phyloP scores from a whole-genome alignment of 2,113 vertebrate species.

The Pachycephala philippinensis region DNA sequence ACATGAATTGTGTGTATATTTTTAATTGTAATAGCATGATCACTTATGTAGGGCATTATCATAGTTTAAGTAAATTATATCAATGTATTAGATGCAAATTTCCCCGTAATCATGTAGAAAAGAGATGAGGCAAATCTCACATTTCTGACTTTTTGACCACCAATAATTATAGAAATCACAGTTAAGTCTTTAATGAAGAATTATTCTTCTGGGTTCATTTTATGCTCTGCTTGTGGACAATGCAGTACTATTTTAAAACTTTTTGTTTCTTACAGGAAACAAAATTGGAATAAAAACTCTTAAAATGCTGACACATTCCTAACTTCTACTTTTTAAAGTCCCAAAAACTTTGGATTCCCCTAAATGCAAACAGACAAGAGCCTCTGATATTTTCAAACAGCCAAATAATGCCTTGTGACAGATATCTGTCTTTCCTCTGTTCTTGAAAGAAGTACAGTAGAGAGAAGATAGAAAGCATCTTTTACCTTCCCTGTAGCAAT shows the following conservation, averaged over 20 bases:
- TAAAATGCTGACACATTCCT: slow-evolving; percentile 9
- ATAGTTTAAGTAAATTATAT: background rate
- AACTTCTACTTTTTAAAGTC: background rate
- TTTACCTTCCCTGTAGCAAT: slow-evolving; percentile 35
- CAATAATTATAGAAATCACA: background rate
- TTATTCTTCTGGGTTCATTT: background rate
- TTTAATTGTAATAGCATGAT: background rate
- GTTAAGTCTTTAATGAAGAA: background rate
- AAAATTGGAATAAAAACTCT: background rate
- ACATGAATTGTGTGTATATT: background rate
- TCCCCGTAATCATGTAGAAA: background rate
- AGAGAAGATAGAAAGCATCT: background rate
- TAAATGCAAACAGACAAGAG: background rate
- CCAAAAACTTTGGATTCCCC: background rate
- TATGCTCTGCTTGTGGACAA: background rate
- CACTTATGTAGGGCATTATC: background rate
- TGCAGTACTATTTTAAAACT: background rate
- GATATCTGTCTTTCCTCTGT: background rate
- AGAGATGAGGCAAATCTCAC: background rate
- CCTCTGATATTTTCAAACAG: slow-evolving; percentile 25
- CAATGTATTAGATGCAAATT: background rate
- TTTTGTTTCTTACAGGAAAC: background rate
- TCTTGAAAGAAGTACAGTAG: background rate
- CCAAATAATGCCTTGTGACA: background rate
- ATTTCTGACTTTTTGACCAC: background rate